Base-by-base conservation (phyloP, 2,888 invertebrate species). In the Epistrophe grossulariae region DNA sequence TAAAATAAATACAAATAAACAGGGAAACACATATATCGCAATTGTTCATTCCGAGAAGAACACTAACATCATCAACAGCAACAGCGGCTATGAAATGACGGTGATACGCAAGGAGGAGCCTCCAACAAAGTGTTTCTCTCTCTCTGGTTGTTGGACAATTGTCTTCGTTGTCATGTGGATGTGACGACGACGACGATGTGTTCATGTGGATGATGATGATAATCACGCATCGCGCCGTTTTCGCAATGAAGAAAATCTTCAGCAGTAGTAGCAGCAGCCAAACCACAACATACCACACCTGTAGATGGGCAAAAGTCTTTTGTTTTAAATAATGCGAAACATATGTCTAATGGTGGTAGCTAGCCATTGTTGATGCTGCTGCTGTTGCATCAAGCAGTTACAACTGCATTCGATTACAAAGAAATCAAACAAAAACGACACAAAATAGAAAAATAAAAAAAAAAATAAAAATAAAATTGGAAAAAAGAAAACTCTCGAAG, bases 401-500 rank as follows among this genome's bases (percentile, higher is more conserved):
- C 84, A 83, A 83, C 87, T 87, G 87, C 83, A 87, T 87, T 87
- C 83, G 87, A 83, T 87, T 87, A 87, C 87, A 79, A 83, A 76
- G 62, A 79, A 88, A 85, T 80, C 77, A 55, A 84, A 81, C 40
- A 79, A 59, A 74, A 43, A 64, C 45, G 24, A 62, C 43, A 62
- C 1, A 13, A 24, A 52, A 68, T n/a, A 45, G n/a, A 45, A 48
- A 24, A 52, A 68, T n/a, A 45, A 8, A 45, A 48, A 68, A 59
- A 64, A 64, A 59, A 73, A 40, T 40, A 59, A 74, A 40, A 40
- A 17, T 15, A 68, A 66, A 76, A 50, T 59, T n/a, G 24, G 48
- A 84, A 82, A 57, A 85, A 89, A 89, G 89, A 84, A 89, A 90
- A 90, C 91, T 91, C 87, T 87, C 87, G 9, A 48, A 83, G 87